Conservation (phyloP, 64 coral and sea anemone genomes). For the Platygyra sinensis region DNA sequence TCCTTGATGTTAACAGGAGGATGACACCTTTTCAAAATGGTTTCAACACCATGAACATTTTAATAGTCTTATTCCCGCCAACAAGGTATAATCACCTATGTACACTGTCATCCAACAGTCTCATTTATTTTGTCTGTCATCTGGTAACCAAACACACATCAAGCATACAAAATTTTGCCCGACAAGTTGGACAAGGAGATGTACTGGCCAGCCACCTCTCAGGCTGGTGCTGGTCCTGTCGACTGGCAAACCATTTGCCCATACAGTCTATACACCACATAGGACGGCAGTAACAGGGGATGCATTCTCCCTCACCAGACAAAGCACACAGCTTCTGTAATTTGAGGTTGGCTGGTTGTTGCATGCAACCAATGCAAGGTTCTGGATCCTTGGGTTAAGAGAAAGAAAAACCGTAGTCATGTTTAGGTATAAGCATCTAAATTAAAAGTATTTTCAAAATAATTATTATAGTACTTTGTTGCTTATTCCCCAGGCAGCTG, state of each 20-base stretch:
- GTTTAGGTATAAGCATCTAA: neutral
- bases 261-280: slow-evolving; percentile 99
- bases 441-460: neutral
- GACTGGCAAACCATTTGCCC: slow-evolving; percentile 99
- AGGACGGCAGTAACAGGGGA: slow-evolving; percentile 88
- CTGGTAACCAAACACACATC: slow-evolving; percentile 80
- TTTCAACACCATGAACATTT: no score
- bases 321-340: slow-evolving; percentile 90
- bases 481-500: no score
- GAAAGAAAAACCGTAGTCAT: neutral
- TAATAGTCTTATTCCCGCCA: neutral
- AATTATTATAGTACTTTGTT: neutral
- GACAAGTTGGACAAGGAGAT: slow-evolving; percentile 92
- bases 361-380: slow-evolving; percentile 99
- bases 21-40: no score
- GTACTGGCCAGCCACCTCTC: slow-evolving; percentile 84
- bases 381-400: slow-evolving; percentile 68
- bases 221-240: slow-evolving; percentile 82
- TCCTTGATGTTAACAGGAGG: no score
- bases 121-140: slow-evolving; percentile 14
- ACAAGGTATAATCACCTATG: neutral
- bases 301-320: slow-evolving; percentile 74
- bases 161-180: slow-evolving; percentile 90
- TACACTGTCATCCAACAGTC: neutral
- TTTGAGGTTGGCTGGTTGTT: slow-evolving; percentile 81